Evolutionary conservation across 2,888 invertebrate species (phyloP), one percentile per base, ranked within the genome.

Genomic region (Antitype chi): DNA sequence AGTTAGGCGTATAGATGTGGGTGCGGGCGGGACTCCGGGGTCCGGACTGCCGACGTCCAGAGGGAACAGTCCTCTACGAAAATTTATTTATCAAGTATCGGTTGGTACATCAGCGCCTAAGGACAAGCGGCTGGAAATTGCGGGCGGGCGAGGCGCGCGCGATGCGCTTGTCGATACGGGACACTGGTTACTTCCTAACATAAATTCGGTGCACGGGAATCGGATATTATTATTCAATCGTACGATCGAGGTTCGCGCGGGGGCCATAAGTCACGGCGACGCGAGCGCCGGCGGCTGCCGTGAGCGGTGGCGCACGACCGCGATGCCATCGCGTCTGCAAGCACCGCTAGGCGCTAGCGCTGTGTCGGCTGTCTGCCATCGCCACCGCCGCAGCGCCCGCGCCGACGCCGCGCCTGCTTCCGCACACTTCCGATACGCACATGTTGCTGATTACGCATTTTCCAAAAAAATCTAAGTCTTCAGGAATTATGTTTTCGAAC

Each of bases 201-300:
- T 96, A 96, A 96, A 96, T 96, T 96, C 94, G 96, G 96, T 96
- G 94, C 91, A 94, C 94, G 93, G 94, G 95, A 96, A 96, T 96
- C 95, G 96, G 95, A 95, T 96, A 96, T 96, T 96, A 96, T 96
- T 96, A 96, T 96, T 96, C 96, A 96, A 96, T 96, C 96, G 95
- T 93, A 93, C 94, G 94, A 96, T 96, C 96, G 94, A 94, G 94
- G 96, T 95, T 95, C 94, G 95, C 95, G 94, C 93, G 93, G 94
- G 93, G 95, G 95, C 96, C 95, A 96, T 96, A 96, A 96, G 96
- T 96, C 96, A 96, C 94, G 94, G 95, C 95, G 95, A 95, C 95
- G 94, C 95, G 93, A 95, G 94, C 93, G 96, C 96, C 96, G 95
- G 94, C 95, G 96, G 96, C 92, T 93, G 94, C 95, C 96, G 95